Evolutionary conservation across 2,113 vertebrate genomes (phyloP), one percentile per base, ranked within the genome.

Genomic region (Cichladusa arquata): DNA sequence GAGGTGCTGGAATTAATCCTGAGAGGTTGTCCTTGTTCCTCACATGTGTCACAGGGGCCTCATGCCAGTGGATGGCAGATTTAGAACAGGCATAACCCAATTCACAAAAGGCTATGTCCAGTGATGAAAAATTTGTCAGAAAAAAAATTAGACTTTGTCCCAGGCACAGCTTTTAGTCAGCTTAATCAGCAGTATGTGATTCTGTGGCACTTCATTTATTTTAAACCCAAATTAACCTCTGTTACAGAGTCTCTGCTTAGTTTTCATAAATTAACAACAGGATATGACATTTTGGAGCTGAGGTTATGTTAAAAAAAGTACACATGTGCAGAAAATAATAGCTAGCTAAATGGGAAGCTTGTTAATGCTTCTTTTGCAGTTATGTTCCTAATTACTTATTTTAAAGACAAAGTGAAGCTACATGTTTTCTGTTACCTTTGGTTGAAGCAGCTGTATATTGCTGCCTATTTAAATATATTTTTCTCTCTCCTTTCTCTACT

Each of bases 151-250:
- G n/a, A 12, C 65, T 79, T 91, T 91, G 38, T 86, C 48, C 45
- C 28, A 78, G 69, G 33, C 40, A 19, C 12, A n/a, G 28, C 26
- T 79, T 87, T 71, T 74, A 74, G 88, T 73, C 51, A 80, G 50
- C 72, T 94, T 86, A 83, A 91, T 94, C 74, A 88, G 67, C 16
- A 0, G 8, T 51, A 60, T 72, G 73, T 40, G 65, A 48, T 85
- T 72, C 71, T 64, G 40, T 67, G 69, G 48, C 19, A 85, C 65
- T 92, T 94, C 44, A 86, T 93, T 94, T 88, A 60, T 92, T 93
- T 95, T 60, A 90, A 91, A 93, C 44, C 31, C 44, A 89, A 87
- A 87, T 89, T 91, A 91, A 94, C 87, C 87, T 88, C 71, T 87
- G 53, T 40, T 87, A 65, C 18, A 69, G 36, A 90, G 28, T 53